Evolutionary conservation across 2,888 invertebrate species (phyloP).

Genomic region (Limenitis camilla): DNA sequence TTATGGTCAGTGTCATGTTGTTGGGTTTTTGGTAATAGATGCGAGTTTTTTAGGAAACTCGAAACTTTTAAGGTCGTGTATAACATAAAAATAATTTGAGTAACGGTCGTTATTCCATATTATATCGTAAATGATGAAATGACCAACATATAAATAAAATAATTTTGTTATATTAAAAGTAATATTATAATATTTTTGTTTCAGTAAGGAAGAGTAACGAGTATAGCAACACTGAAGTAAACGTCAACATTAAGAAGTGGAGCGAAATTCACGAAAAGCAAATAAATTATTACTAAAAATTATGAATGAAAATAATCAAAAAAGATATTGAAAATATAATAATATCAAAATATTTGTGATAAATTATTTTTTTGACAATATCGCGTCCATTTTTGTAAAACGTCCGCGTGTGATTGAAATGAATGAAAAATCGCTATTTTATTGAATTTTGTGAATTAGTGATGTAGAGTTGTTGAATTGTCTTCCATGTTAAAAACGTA

Average conservation of each 20-base stretch:
- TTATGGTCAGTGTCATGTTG: too few species aligned
- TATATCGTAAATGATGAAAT: too few species aligned
- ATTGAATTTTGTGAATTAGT: slow-evolving; percentile 9
- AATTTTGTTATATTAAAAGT: too few species aligned
- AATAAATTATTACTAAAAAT: slow-evolving; percentile 44
- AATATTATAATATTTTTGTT: too few species aligned
- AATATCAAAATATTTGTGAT: neutral
- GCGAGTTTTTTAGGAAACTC: too few species aligned
- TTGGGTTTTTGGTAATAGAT: too few species aligned
- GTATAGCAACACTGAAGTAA: slow-evolving; percentile 35
- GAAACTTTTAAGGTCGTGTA: too few species aligned
- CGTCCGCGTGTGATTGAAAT: neutral
- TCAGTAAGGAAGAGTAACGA: neutral
- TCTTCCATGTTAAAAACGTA: slow-evolving; percentile 34
- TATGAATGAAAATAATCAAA: slow-evolving; percentile 59
- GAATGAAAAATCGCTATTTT: slow-evolving; percentile 5
- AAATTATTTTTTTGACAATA: neutral
- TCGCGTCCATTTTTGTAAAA: neutral
- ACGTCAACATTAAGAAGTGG: slow-evolving; percentile 59
- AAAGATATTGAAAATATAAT: slow-evolving; percentile 30
- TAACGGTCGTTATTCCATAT: too few species aligned
- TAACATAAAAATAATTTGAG: too few species aligned
- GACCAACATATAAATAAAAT: too few species aligned
- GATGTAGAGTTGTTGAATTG: slow-evolving; percentile 23
- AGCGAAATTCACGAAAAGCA: slow-evolving; percentile 54